A percentile compares a stretch with the other conserved stretches of the same genome.
Evolutionary conservation across 2,797 vertebrate species (phyloP).

Genomic region (Emys orbicularis): DNA sequence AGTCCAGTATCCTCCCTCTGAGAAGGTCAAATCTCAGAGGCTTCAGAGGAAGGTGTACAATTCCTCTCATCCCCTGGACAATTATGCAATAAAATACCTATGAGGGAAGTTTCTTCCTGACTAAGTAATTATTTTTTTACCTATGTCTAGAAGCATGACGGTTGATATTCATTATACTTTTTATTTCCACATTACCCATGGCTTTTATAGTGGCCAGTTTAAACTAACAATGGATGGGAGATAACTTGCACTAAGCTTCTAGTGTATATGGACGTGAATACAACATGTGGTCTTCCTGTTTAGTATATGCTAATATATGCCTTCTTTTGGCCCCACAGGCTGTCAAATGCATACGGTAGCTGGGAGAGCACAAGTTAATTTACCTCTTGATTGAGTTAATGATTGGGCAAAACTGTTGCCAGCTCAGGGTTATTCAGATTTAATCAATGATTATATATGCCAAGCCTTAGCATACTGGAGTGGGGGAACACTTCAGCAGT

Average conservation of each 20-base stretch:
- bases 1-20: neutral
- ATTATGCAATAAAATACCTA: neutral
- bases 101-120: neutral
- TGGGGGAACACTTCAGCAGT: neutral
- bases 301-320: neutral
- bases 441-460: neutral
- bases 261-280: neutral
- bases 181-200: neutral
- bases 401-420: neutral
- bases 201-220: neutral
- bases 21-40: accelerated
- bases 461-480: neutral
- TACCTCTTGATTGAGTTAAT: slow-evolving; percentile 10
- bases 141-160: neutral
- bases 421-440: neutral
- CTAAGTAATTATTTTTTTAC: neutral
- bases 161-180: neutral
- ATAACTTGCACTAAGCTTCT: neutral
- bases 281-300: neutral
- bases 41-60: neutral
- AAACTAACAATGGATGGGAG: neutral
- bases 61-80: neutral
- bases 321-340: neutral
- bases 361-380: neutral
- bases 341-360: neutral